Base-by-base conservation (phyloP, 2,888 invertebrate species). In the Agrypnus murinus region DNA sequence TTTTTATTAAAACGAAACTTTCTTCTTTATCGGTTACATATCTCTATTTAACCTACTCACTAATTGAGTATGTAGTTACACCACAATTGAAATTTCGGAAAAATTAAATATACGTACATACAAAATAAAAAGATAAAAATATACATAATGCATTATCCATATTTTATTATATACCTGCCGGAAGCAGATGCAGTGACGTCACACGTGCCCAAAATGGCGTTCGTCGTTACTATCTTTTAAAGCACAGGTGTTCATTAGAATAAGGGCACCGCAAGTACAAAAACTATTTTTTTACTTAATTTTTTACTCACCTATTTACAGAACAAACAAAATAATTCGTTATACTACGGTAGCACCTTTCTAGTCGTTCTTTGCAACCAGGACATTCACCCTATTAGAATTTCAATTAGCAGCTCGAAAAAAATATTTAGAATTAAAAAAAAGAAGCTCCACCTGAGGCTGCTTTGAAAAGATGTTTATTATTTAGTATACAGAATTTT, bases 121-220 rank as follows among this genome's bases (percentile, higher is more conserved):
- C 2, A 25, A 25, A n/a, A n/a, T n/a, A 25, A 25, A 25, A 3
- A 25, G 2, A 25, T 25, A 25, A 19, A 32, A 31, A 19, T 50
- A 50, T 19, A 5, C 50, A 31, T 50, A 55, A 53, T 34, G 17
- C n/a, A 34, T 55, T 55, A 36, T 31, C 15, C 8, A 55, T 55
- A 55, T 55, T 36, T 55, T 36, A 50, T 7, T 58, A 31, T 58
- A 36, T 38, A 63, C 46, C 53, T 53, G 55, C 72, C 65, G 72
- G 72, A 72, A 72, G 62, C 72, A 72, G 72, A 69, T 72, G 72
- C 69, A 43, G 36, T 63, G 60, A 63, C 59, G 65, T 72, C 69
- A 69, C 65, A 63, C 57, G 63, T 65, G 58, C 65, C 25, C 48
- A 72, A 69, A 69, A 72, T 66, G 69, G 69, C 58, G 59, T 53